Percentiles rank a stretch among this genome's conserved stretches.
Evolutionary conservation across 2,888 invertebrate species (phyloP).

Genomic region (Perdita meconis): DNA sequence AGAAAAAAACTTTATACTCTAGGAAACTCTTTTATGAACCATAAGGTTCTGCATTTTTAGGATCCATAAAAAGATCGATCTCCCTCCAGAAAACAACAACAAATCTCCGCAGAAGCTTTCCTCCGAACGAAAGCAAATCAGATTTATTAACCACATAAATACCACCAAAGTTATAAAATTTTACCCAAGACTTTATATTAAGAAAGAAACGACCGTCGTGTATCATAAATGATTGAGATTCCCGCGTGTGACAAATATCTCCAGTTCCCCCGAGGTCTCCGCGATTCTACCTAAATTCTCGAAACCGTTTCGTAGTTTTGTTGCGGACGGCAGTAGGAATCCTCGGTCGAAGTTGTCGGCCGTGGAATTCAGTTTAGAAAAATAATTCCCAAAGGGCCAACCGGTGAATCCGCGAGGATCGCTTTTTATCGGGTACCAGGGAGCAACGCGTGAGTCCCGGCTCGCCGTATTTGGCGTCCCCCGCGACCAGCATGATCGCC

Average conservation of each 20-base stretch:
- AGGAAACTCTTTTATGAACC: too few relatives aligned
- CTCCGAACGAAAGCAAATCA: not conserved
- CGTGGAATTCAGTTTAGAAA: conserved; percentile 13
- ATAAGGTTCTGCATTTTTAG: too few relatives aligned
- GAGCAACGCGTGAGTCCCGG: not conserved
- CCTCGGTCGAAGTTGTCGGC: not conserved
- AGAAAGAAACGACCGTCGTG: not conserved
- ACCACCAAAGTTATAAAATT: not conserved
- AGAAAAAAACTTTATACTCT: too few relatives aligned
- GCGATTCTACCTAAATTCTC: conserved; percentile 11
- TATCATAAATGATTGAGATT: not conserved
- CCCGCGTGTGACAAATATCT: not conserved
- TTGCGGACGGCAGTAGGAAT: not conserved
- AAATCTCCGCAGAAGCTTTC: too few relatives aligned
- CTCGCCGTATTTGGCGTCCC: conserved; percentile 12
- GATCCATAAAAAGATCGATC: too few relatives aligned
- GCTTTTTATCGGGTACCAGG: conserved; percentile 32
- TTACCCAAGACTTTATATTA: not conserved
- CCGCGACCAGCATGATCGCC: conserved; percentile 54
- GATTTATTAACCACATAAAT: not conserved
- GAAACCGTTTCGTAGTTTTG: not conserved
- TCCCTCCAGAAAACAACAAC: too few relatives aligned
- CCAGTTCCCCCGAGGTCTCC: not conserved
- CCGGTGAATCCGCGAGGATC: conserved; percentile 27
- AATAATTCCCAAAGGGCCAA: conserved; percentile 16